A percentile compares a stretch with the other conserved stretches of the same genome.
These are phyloP conservation scores for Camelus bactrianus DNA, from an alignment of 2,113 vertebrate genomes.

Conservation along the genomic window DNA sequence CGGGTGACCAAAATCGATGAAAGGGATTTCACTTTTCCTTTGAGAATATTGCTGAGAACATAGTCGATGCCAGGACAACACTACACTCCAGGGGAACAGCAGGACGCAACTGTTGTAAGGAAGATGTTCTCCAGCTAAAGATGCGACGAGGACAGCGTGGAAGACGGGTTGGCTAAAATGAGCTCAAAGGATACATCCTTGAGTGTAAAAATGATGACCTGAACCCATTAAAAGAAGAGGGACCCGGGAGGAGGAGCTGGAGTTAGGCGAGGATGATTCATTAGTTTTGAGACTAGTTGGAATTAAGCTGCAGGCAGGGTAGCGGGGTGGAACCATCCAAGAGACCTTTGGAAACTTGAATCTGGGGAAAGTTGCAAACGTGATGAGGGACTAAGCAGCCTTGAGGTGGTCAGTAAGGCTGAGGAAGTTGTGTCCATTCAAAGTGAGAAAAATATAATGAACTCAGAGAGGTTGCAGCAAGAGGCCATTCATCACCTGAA, in stretches of 20 bases:
- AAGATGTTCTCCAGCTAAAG: accelerated
- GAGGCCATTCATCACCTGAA: not conserved
- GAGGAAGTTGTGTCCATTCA: accelerated
- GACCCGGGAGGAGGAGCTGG: not conserved
- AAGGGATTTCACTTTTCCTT: not conserved
- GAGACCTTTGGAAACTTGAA: not conserved
- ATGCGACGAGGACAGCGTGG: accelerated
- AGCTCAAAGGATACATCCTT: not conserved
- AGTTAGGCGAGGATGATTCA: not conserved
- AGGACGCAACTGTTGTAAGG: accelerated
- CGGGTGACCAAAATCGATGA: not conserved
- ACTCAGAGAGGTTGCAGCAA: no score
- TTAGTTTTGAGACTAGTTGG: not conserved
- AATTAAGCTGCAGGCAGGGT: not conserved
- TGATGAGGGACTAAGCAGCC: not conserved
- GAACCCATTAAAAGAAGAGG: not conserved
- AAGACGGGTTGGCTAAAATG: accelerated
- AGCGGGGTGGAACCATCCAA: accelerated
- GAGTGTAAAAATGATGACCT: not conserved
- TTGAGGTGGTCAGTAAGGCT: not conserved
- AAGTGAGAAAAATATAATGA: no score
- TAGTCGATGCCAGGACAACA: not conserved
- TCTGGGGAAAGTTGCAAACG: not conserved
- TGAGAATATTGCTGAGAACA: not conserved
- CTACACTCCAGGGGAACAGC: accelerated